Conservation (phyloP, 2,113 vertebrate genomes). For the Lutjanus erythropterus region DNA sequence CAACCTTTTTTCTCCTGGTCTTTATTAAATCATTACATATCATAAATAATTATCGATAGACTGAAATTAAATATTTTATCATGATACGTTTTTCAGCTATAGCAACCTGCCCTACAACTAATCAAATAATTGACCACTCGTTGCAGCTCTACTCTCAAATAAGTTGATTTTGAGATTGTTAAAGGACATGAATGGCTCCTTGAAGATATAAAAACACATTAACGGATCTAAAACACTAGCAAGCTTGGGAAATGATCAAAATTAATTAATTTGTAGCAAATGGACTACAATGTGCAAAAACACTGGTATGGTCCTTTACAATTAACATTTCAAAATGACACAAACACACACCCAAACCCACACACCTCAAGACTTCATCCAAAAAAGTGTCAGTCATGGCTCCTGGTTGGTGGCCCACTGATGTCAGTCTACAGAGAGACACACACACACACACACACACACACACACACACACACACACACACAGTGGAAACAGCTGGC, state of each 20-base stretch:
- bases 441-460: slow-evolving; percentile 6
- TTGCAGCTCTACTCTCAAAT: not conserved
- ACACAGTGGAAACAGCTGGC: slow-evolving; percentile 72
- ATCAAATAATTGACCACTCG: not conserved
- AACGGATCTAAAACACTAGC: not conserved
- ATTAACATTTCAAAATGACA: slow-evolving; percentile 7
- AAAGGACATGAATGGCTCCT: not conserved
- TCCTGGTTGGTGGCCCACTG: slow-evolving; percentile 56
- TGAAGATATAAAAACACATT: not conserved
- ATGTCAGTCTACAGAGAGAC: slow-evolving; percentile 28
- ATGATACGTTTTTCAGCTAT: too few species aligned
- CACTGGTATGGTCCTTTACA: not conserved
- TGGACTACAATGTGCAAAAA: not conserved
- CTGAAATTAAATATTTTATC: too few species aligned
- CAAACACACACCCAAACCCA: slow-evolving; percentile 7
- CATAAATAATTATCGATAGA: too few species aligned
- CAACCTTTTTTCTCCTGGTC: too few species aligned
- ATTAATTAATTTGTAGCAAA: not conserved
- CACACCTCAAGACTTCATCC: slow-evolving; percentile 25
- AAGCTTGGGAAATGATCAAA: not conserved
- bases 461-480: slow-evolving; percentile 27
- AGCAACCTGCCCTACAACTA: too few species aligned
- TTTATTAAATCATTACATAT: too few species aligned
- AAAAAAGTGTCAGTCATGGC: slow-evolving; percentile 48
- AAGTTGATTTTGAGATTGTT: not conserved